A percentile compares a stretch with the other conserved stretches of the same genome.
Conservation (phyloP, 2,888 invertebrate species). For the Drosophila colorata region DNA sequence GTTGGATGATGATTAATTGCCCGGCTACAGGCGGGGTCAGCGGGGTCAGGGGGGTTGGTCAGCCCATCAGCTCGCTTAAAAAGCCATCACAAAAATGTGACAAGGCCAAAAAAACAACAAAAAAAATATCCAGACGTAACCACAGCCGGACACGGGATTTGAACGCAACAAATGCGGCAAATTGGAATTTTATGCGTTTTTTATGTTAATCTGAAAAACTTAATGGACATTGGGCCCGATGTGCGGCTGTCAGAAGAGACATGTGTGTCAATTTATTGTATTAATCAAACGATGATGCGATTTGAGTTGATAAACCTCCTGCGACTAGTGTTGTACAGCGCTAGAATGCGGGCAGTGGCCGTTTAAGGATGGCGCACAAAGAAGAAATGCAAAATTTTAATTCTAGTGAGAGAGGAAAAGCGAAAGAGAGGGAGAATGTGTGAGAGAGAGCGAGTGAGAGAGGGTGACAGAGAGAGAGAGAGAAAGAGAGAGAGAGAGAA, state of each 20-base stretch:
- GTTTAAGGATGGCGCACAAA: neutral
- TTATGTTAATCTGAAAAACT: conserved; percentile 75
- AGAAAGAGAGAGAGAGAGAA: neutral
- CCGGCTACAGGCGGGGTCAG: conserved; percentile 4
- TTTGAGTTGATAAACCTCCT: neutral
- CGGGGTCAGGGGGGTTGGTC: conserved; percentile 19
- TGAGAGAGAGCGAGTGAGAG: neutral
- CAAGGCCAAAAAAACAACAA: conserved; percentile 26
- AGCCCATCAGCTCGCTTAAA: conserved; percentile 58
- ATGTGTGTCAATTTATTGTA: conserved; percentile 37
- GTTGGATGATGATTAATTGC: conserved; percentile 57
- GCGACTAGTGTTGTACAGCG: neutral
- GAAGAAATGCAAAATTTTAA: neutral
- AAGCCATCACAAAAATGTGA: conserved; percentile 72
- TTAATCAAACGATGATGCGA: conserved; percentile 37
- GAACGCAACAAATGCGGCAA: conserved; percentile 81
- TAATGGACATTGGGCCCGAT: conserved; percentile 50
- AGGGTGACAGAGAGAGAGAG: no score
- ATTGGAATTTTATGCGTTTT: conserved; percentile 83
- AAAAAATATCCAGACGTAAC: conserved; percentile 1
- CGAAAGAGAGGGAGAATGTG: neutral
- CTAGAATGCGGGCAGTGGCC: neutral
- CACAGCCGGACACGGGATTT: conserved; percentile 31
- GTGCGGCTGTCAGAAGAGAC: conserved; percentile 24
- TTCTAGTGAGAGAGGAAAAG: neutral